phyloP scores from a whole-genome alignment of 2,113 vertebrate species.

The Centropristis striata region DNA sequence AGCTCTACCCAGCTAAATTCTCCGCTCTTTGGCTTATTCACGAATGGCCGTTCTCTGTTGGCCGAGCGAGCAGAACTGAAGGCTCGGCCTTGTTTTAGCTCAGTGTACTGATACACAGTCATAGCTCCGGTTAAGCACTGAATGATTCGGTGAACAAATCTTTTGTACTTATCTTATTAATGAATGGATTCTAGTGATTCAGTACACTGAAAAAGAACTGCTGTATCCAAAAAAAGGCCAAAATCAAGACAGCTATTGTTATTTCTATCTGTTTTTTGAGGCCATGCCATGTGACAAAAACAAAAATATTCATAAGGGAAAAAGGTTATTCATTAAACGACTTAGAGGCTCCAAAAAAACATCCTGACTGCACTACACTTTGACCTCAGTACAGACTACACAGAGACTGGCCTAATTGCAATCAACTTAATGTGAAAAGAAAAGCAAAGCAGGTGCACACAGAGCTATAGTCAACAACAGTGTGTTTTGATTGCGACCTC shows the following conservation, averaged over 20 bases:
- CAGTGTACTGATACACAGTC: too few species aligned
- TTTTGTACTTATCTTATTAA: too few species aligned
- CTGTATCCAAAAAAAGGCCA: background rate
- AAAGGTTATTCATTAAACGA: background rate
- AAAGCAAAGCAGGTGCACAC: background rate
- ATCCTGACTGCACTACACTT: background rate
- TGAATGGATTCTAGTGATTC: too few species aligned
- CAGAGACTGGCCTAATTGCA: conserved; percentile 7
- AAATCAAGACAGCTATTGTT: background rate
- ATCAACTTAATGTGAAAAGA: background rate
- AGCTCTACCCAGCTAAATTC: too few species aligned
- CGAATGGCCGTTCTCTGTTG: too few species aligned
- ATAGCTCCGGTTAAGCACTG: too few species aligned
- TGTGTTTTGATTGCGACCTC: conserved; percentile 23
- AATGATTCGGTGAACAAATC: too few species aligned
- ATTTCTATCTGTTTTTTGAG: background rate
- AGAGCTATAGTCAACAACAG: background rate
- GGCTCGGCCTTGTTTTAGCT: too few species aligned
- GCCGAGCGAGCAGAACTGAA: too few species aligned
- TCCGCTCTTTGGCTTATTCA: too few species aligned
- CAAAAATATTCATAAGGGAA: background rate
- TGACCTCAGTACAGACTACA: background rate
- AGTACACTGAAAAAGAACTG: too few species aligned
- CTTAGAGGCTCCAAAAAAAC: background rate
- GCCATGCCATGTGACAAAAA: background rate